These are phyloP conservation scores for Isurus oxyrinchus DNA, from an alignment of 2,113 vertebrate species.

Conservation along the genomic window DNA sequence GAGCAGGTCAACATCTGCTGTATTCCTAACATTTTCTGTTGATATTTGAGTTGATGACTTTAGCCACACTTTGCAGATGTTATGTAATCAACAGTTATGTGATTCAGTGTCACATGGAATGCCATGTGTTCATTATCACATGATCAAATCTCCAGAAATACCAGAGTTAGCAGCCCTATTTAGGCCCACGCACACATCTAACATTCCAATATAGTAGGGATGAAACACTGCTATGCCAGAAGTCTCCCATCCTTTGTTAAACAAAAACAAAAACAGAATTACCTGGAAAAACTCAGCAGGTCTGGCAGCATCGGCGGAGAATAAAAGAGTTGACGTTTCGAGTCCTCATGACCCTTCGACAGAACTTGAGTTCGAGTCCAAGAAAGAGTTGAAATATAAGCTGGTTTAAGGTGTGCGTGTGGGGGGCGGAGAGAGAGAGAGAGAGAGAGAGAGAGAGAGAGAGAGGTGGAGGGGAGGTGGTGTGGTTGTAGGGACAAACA, in stretches of 20 bases:
- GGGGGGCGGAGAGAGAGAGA: too few species aligned
- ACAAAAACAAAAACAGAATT: too few species aligned
- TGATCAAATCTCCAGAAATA: background rate
- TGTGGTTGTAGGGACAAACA: too few species aligned
- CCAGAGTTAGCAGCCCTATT: background rate
- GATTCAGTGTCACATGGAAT: background rate
- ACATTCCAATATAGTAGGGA: background rate
- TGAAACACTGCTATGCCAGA: background rate
- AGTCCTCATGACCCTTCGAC: too few species aligned
- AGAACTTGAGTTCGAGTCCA: too few species aligned
- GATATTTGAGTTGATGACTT: background rate
- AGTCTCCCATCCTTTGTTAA: background rate
- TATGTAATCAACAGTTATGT: background rate
- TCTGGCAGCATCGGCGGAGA: too few species aligned
- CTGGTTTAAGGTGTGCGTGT: too few species aligned
- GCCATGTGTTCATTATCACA: background rate
- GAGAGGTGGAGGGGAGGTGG: too few species aligned
- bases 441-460: too few species aligned
- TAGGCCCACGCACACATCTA: background rate
- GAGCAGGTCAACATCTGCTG: background rate
- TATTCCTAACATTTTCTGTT: background rate
- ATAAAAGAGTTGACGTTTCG: too few species aligned
- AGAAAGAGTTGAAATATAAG: too few species aligned
- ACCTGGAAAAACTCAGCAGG: too few species aligned
- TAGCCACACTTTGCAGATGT: background rate